A percentile compares a stretch with the other conserved stretches of the same genome.
phyloP scores from a whole-genome alignment of 2,797 vertebrate genomes.

The Phoxinus dragarum region DNA sequence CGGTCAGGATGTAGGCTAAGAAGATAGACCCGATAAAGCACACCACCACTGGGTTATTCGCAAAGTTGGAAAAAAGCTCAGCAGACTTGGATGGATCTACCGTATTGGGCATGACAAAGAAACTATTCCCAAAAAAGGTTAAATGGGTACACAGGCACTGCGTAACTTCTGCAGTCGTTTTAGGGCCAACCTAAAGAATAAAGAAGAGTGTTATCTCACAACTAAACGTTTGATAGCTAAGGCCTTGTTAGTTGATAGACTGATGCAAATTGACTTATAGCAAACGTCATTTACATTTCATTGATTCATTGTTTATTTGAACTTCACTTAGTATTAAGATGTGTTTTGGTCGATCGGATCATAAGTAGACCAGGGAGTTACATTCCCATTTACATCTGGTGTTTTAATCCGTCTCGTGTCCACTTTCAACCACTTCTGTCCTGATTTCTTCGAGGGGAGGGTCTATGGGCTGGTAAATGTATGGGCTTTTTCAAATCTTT shows the following conservation, averaged over 20 bases:
- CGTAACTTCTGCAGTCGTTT: conserved; percentile 79
- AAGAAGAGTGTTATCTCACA: neutral
- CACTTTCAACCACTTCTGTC: too few species aligned
- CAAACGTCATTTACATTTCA: neutral
- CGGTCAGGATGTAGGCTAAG: conserved; percentile 80
- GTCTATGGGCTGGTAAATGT: too few species aligned
- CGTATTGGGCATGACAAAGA: conserved; percentile 90
- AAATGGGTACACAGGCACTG: conserved; percentile 94
- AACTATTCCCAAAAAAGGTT: conserved; percentile 94
- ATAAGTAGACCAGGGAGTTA: too few species aligned
- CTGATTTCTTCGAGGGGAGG: too few species aligned
- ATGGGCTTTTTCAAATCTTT: too few species aligned
- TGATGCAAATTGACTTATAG: neutral
- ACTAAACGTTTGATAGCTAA: neutral
- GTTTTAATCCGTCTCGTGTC: too few species aligned
- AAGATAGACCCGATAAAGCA: conserved; percentile 90
- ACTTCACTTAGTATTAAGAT: neutral
- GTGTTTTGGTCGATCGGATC: neutral
- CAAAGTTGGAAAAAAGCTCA: conserved; percentile 90
- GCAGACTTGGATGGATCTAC: conserved; percentile 85
- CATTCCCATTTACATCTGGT: too few species aligned
- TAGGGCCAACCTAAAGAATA: conserved; percentile 85
- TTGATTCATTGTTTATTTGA: neutral
- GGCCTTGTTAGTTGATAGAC: neutral
- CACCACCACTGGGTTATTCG: conserved; percentile 91